Conservation (phyloP, 92 coral and sea anemone genomes). For the Phymanthus crucifer region DNA sequence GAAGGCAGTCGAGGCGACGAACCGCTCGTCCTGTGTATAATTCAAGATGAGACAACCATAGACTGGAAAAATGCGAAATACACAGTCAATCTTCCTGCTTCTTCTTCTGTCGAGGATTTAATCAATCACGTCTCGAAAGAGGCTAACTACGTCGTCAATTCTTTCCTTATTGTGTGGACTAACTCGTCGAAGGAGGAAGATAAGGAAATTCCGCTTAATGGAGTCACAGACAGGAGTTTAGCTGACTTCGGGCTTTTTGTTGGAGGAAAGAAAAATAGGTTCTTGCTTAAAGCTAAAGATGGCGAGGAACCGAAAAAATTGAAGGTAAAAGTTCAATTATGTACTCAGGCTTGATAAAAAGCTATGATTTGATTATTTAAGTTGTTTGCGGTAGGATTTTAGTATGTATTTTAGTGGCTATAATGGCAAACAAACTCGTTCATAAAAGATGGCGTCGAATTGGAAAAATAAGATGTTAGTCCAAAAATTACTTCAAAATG, state of each 20-base stretch:
- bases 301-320: slow-evolving; percentile 63
- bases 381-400: neutral
- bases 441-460: neutral
- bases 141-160: slow-evolving; percentile 65
- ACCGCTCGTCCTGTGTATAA: slow-evolving; percentile 79
- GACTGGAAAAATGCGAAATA: slow-evolving; percentile 62
- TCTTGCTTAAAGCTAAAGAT: slow-evolving; percentile 76
- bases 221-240: slow-evolving; percentile 48
- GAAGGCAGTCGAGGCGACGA: slow-evolving; percentile 58
- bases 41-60: slow-evolving; percentile 77
- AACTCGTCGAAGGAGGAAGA: slow-evolving; percentile 30
- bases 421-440: neutral
- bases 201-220: slow-evolving; percentile 74
- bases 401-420: neutral
- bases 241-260: slow-evolving; percentile 77
- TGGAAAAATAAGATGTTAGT: neutral
- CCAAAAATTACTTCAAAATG: too few relatives aligned
- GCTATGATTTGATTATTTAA: neutral
- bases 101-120: slow-evolving; percentile 62
- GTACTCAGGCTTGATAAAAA: neutral
- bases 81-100: slow-evolving; percentile 68
- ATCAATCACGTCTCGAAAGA: slow-evolving; percentile 68
- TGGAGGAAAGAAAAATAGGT: slow-evolving; percentile 71
- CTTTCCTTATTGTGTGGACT: slow-evolving; percentile 78
- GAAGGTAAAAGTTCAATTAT: slow-evolving; percentile 35